A percentile compares a stretch with the other conserved stretches of the same genome.
These are phyloP conservation scores for Axea sp. DNA, from an alignment of 2,888 invertebrate species.

Conservation along the genomic window DNA sequence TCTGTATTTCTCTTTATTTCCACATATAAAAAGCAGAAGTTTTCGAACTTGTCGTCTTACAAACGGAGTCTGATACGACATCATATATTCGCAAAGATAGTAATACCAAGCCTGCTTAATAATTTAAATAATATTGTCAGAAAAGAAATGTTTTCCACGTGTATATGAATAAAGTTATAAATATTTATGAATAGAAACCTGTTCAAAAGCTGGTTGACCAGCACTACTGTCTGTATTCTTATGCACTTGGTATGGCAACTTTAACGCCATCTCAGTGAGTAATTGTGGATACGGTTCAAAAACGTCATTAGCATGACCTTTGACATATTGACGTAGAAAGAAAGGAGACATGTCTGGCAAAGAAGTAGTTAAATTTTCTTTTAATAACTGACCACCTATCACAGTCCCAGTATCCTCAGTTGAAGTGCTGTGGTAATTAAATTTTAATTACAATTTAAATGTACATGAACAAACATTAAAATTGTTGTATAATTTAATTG, in stretches of 20 bases:
- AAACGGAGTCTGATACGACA: constrained; percentile 94
- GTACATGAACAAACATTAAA: no score
- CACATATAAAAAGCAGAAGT: constrained; percentile 93
- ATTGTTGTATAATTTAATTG: neutral
- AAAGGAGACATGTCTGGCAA: constrained; percentile 97
- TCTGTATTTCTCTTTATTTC: constrained; percentile 96
- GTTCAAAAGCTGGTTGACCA: constrained; percentile 75
- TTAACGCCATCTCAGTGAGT: constrained; percentile 96
- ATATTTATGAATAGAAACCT: constrained; percentile 63
- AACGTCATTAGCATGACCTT: constrained; percentile 93
- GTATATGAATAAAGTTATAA: no score
- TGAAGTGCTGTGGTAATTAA: no score
- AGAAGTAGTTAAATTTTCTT: constrained; percentile 89
- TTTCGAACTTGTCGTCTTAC: constrained; percentile 95
- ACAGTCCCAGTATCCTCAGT: constrained; percentile 78
- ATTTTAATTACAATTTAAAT: no score
- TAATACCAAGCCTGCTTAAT: constrained; percentile 86
- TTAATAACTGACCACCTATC: constrained; percentile 86
- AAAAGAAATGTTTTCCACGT: neutral
- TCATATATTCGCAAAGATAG: constrained; percentile 95
- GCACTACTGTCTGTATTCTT: constrained; percentile 82
- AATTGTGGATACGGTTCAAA: constrained; percentile 96
- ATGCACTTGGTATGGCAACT: constrained; percentile 96
- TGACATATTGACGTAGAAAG: constrained; percentile 95
- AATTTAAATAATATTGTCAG: constrained; percentile 32